These are phyloP conservation scores for Eleutherodactylus coqui DNA, from an alignment of 2,797 vertebrate species.

Conservation along the genomic window DNA sequence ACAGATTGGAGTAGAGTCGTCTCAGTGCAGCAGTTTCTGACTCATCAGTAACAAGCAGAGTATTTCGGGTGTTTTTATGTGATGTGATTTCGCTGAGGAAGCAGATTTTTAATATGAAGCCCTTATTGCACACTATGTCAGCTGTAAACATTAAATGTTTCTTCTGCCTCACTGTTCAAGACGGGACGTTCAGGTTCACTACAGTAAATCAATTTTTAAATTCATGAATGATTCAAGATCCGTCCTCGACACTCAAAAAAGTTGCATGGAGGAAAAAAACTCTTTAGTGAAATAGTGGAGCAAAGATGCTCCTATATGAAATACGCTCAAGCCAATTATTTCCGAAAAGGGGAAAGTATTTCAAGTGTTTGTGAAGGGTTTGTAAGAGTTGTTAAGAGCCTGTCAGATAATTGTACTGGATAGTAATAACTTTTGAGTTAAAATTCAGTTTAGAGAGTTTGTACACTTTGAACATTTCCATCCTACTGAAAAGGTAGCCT, in stretches of 20 bases:
- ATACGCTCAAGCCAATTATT: too few species aligned
- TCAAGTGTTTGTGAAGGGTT: too few species aligned
- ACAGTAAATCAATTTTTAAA: neutral
- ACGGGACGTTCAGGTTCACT: neutral
- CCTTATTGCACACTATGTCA: neutral
- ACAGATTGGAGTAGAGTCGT: neutral
- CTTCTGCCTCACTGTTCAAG: neutral
- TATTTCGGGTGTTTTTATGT: slow-evolving; percentile 19
- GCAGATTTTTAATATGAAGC: slow-evolving; percentile 11
- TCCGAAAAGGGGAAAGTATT: too few species aligned
- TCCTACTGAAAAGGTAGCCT: too few species aligned
- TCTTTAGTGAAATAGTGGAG: neutral
- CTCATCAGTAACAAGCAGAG: slow-evolving; percentile 19
- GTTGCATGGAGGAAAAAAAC: neutral
- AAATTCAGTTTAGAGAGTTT: too few species aligned
- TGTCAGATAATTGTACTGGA: too few species aligned
- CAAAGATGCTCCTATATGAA: too few species aligned
- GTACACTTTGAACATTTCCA: too few species aligned
- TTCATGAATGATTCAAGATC: neutral
- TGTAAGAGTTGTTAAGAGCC: too few species aligned
- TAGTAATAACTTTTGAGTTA: too few species aligned
- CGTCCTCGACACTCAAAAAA: neutral
- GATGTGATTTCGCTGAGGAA: neutral
- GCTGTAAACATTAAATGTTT: neutral
- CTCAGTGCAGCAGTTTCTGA: neutral